Evolutionary conservation across 2,113 vertebrate species (phyloP).

Genomic region (Danionella cerebrum): DNA sequence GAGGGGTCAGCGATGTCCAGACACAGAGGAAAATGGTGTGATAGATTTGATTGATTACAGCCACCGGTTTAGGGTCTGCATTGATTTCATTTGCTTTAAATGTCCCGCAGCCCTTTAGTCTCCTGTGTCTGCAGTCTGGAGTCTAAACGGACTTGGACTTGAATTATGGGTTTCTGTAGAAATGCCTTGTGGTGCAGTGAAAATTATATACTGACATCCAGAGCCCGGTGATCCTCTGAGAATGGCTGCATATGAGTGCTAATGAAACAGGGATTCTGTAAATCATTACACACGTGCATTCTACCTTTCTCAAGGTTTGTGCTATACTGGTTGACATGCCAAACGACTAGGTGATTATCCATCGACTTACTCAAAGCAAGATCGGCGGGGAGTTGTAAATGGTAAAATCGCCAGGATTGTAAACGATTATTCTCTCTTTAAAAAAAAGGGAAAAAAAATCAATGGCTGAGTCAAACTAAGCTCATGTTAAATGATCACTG

Average conservation of each 20-base stretch:
- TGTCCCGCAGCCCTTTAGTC: conserved; percentile 50
- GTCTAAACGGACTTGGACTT: conserved; percentile 61
- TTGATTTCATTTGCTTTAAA: conserved; percentile 70
- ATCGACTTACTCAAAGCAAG: background rate
- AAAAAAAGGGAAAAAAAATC: too few species aligned
- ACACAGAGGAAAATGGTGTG: conserved; percentile 50
- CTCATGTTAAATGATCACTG: background rate
- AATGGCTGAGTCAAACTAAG: too few species aligned
- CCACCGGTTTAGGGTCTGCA: conserved; percentile 67
- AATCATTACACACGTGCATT: background rate
- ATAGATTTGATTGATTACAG: conserved; percentile 73
- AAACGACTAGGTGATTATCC: background rate
- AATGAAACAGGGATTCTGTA: background rate
- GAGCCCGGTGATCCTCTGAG: background rate
- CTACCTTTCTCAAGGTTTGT: background rate
- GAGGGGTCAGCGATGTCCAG: conserved; percentile 6
- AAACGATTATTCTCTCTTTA: too few species aligned
- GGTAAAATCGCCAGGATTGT: background rate
- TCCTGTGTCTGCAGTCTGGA: conserved; percentile 33
- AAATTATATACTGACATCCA: conserved; percentile 25
- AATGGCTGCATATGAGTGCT: conserved; percentile 1
- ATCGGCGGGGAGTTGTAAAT: too few species aligned
- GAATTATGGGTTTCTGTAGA: conserved; percentile 26
- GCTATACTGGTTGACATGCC: background rate
- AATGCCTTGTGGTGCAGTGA: conserved; percentile 9